phyloP scores from a whole-genome alignment of 64 coral and sea anemone species.

The Cladopsammia gracilis region DNA sequence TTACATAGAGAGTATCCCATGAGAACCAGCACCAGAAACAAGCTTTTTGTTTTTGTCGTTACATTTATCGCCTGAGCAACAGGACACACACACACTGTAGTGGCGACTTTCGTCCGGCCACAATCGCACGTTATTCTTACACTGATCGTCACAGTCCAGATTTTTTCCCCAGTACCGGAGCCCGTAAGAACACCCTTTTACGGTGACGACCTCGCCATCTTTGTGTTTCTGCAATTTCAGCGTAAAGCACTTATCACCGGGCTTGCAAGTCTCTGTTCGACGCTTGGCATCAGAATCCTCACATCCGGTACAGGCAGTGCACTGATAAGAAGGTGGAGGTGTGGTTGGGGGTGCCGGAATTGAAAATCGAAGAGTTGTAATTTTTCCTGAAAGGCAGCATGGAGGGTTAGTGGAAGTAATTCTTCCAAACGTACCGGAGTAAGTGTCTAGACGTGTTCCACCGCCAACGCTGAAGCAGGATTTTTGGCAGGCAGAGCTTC shows the following conservation, averaged over 20 bases:
- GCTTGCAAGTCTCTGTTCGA: neutral
- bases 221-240: constrained; percentile 63
- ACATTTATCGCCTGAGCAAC: constrained; percentile 76
- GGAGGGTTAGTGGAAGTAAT: constrained; percentile 28
- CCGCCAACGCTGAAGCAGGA: constrained; percentile 40
- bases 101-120: neutral
- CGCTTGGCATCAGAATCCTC: neutral
- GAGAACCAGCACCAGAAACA: neutral
- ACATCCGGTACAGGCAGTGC: constrained; percentile 39
- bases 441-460: constrained; percentile 16
- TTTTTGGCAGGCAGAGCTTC: constrained; percentile 41
- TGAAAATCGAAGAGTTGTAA: constrained; percentile 35
- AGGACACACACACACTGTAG: constrained; percentile 67
- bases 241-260: constrained; percentile 69
- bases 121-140: constrained; percentile 53
- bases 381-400: constrained; percentile 42
- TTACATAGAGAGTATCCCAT: neutral
- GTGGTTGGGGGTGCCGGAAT: constrained; percentile 70
- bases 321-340: constrained; percentile 48
- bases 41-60: neutral
- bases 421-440: constrained; percentile 38
- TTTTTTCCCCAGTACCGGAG: constrained; percentile 69
- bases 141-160: constrained; percentile 66
- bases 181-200: constrained; percentile 63
- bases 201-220: constrained; percentile 18